phyloP scores from a whole-genome alignment of 2,888 invertebrate species.

The Blomia tropicalis region DNA sequence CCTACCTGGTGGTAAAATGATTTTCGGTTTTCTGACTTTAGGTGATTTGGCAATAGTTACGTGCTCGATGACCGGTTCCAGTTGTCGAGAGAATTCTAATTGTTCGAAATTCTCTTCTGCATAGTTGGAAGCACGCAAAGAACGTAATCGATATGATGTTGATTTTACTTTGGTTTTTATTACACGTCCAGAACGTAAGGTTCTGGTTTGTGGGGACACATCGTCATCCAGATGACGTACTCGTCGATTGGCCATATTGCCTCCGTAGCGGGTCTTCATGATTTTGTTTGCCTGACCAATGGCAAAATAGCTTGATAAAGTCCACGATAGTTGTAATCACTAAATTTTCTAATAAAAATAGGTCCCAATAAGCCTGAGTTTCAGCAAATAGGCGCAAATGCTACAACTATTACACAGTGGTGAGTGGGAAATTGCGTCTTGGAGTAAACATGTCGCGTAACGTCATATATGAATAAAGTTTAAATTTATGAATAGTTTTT shows the following conservation, averaged over 20 bases:
- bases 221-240: not conserved
- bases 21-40: not conserved
- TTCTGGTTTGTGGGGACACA: not conserved
- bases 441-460: no score
- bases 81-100: no score
- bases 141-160: not conserved
- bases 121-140: not conserved
- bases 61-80: no score
- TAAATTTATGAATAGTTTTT: no score
- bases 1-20: not conserved
- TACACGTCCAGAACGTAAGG: not conserved
- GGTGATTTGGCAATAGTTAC: not conserved
- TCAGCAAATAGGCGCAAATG: not conserved
- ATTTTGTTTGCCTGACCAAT: no score
- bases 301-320: no score
- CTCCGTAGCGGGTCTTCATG: not conserved
- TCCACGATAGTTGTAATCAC: no score
- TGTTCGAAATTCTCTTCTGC: not conserved
- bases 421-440: no score
- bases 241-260: not conserved
- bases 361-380: not conserved
- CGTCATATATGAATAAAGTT: no score
- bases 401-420: no score
- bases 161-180: not conserved
- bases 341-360: no score